Conservation (phyloP, 2,797 vertebrate genomes). For the Lithobates sylvaticus region DNA sequence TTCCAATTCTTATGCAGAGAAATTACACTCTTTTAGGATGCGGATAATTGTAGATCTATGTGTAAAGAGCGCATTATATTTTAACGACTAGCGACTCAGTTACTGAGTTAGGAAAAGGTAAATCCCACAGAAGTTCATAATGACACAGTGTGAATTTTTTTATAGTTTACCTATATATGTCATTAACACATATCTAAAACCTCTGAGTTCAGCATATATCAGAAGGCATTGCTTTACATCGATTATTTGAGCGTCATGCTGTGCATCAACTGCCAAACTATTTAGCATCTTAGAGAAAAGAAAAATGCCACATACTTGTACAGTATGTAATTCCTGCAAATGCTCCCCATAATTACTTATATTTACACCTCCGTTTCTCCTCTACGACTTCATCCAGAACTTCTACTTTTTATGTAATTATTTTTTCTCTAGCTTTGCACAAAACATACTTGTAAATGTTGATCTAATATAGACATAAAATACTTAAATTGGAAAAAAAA, state of each 20-base stretch:
- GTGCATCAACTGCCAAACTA: slow-evolving; percentile 21
- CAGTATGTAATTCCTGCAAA: slow-evolving; percentile 22
- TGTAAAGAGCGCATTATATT: slow-evolving; percentile 50
- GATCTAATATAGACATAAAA: background rate
- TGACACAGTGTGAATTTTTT: slow-evolving; percentile 44
- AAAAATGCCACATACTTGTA: slow-evolving; percentile 22
- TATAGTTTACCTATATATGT: slow-evolving; percentile 39
- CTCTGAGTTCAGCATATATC: slow-evolving; percentile 23
- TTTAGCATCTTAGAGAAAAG: slow-evolving; percentile 20
- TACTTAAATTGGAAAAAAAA: background rate
- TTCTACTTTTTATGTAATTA: background rate
- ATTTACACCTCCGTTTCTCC: slow-evolving; percentile 14
- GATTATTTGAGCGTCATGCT: slow-evolving; percentile 27
- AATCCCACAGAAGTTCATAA: slow-evolving; percentile 27
- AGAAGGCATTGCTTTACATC: slow-evolving; percentile 24
- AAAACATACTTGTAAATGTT: background rate
- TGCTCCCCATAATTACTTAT: slow-evolving; percentile 42
- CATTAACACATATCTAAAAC: slow-evolving; percentile 42
- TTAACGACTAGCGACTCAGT: slow-evolving; percentile 18
- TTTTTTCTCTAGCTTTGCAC: background rate
- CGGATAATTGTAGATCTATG: slow-evolving; percentile 49
- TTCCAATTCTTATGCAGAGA: slow-evolving; percentile 36
- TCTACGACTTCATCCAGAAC: background rate
- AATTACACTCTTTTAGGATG: slow-evolving; percentile 37
- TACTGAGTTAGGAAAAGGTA: slow-evolving; percentile 26